A percentile compares a stretch with the other conserved stretches of the same genome.
These are phyloP conservation scores for Scalopus aquaticus DNA, from an alignment of 2,113 vertebrate species.

Conservation along the genomic window DNA sequence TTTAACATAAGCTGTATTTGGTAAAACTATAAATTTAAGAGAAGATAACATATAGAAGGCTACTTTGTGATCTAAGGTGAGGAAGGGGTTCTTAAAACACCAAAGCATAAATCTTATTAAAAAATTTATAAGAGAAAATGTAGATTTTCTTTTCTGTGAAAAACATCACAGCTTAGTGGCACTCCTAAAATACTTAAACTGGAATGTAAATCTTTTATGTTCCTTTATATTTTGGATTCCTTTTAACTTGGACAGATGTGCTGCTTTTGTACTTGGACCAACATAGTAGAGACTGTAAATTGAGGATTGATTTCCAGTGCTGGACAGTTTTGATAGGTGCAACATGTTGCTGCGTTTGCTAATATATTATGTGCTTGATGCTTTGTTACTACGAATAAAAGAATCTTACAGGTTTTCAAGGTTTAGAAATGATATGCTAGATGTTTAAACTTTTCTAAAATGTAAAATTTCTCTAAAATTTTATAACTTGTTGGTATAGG, in stretches of 20 bases:
- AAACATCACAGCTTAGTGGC: neutral
- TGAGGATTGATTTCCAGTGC: neutral
- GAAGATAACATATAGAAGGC: neutral
- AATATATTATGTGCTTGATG: neutral
- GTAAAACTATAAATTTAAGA: constrained; percentile 2
- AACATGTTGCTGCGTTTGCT: neutral
- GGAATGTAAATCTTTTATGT: neutral
- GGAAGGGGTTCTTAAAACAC: constrained; percentile 6
- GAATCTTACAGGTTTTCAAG: neutral
- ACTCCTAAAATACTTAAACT: neutral
- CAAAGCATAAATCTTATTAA: neutral
- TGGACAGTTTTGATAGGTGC: neutral
- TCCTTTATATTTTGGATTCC: too few relatives aligned
- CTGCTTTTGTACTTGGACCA: neutral
- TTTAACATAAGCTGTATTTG: neutral
- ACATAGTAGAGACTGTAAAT: neutral
- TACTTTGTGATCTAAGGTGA: neutral
- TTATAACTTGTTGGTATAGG: neutral
- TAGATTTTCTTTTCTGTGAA: neutral
- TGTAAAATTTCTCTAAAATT: neutral
- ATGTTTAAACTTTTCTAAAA: neutral
- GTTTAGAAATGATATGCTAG: neutral
- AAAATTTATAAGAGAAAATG: neutral
- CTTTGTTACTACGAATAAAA: neutral
- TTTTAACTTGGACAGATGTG: too few relatives aligned